Evolutionary conservation across 2,797 vertebrate genomes (phyloP).

Genomic region (Eupleurogrammus muticus): DNA sequence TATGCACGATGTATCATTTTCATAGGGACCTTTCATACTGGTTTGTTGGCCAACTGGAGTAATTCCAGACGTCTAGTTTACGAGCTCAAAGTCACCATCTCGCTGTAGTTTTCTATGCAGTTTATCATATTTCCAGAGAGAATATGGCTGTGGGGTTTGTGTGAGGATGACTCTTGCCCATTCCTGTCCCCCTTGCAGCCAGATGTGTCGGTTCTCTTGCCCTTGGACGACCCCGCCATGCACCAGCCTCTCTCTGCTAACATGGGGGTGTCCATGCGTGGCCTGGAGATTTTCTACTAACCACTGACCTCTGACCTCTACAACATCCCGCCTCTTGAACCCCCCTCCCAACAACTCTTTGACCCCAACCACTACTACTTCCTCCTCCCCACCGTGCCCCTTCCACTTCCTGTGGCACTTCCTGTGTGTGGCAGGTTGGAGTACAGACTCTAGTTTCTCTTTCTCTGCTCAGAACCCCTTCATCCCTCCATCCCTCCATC

Average conservation of each 20-base stretch:
- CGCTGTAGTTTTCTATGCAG: slow-evolving; percentile 33
- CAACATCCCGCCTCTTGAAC: slow-evolving; percentile 77
- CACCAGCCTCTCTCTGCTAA: slow-evolving; percentile 89
- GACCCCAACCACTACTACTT: slow-evolving; percentile 75
- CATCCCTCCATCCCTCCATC: slow-evolving; percentile 70
- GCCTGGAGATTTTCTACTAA: slow-evolving; percentile 92
- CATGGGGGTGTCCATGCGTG: slow-evolving; percentile 86
- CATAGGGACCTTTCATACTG: slow-evolving; percentile 18
- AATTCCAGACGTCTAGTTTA: slow-evolving; percentile 35
- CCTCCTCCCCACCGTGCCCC: slow-evolving; percentile 75
- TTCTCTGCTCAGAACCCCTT: slow-evolving; percentile 57
- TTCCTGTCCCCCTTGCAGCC: slow-evolving; percentile 84
- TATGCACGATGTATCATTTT: slow-evolving; percentile 15
- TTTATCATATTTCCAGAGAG: slow-evolving; percentile 33
- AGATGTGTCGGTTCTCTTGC: slow-evolving; percentile 88
- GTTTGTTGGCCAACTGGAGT: slow-evolving; percentile 29
- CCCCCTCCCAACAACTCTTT: slow-evolving; percentile 72
- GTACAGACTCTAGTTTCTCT: slow-evolving; percentile 71
- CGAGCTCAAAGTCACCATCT: slow-evolving; percentile 22
- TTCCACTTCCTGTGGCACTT: slow-evolving; percentile 82
- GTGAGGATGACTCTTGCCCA: slow-evolving; percentile 82
- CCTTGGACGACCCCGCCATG: slow-evolving; percentile 87
- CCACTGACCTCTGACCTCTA: slow-evolving; percentile 80
- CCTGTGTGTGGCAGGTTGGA: slow-evolving; percentile 86
- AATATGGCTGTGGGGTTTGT: slow-evolving; percentile 43